phyloP scores from a whole-genome alignment of 2,888 invertebrate genomes.

The Macrophya annulata region DNA sequence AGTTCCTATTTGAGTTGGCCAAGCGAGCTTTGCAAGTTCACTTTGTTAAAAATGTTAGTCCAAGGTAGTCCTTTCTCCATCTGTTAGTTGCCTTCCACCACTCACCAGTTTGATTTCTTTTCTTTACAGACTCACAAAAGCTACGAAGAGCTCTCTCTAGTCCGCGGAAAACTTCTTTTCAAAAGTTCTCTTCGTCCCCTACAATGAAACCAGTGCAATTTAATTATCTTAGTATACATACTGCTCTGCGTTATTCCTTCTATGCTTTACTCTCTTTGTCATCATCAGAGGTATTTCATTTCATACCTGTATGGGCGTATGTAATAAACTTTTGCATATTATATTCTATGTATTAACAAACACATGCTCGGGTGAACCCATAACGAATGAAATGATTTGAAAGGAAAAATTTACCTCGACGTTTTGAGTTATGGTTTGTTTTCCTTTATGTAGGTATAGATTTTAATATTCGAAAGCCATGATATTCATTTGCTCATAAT shows the following conservation, averaged over 20 bases:
- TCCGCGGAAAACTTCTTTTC: slow-evolving; percentile 25
- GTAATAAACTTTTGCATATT: neutral
- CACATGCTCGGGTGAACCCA: neutral
- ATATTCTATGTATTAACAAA: slow-evolving; percentile 4
- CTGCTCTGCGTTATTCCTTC: neutral
- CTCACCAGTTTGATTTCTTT: slow-evolving; percentile 34
- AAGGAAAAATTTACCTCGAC: neutral
- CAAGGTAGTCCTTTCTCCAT: slow-evolving; percentile 39
- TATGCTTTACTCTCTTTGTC: neutral
- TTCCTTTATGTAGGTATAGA: neutral
- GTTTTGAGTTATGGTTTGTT: neutral
- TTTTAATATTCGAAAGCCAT: neutral
- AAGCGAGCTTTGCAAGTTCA: slow-evolving; percentile 43
- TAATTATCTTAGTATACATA: slow-evolving; percentile 28
- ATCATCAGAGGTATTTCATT: neutral
- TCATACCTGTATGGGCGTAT: neutral
- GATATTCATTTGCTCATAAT: neutral
- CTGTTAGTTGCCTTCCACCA: slow-evolving; percentile 40
- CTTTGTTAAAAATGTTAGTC: slow-evolving; percentile 44
- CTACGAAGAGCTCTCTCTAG: slow-evolving; percentile 11
- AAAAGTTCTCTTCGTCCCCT: slow-evolving; percentile 32
- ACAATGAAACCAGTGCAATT: slow-evolving; percentile 32
- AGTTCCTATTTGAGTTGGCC: slow-evolving; percentile 38
- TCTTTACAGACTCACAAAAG: slow-evolving; percentile 38
- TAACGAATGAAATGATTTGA: neutral